Evolutionary conservation across 1,140 invertebrate species (phyloP).

Genomic region (Eufriesea mexicana): DNA sequence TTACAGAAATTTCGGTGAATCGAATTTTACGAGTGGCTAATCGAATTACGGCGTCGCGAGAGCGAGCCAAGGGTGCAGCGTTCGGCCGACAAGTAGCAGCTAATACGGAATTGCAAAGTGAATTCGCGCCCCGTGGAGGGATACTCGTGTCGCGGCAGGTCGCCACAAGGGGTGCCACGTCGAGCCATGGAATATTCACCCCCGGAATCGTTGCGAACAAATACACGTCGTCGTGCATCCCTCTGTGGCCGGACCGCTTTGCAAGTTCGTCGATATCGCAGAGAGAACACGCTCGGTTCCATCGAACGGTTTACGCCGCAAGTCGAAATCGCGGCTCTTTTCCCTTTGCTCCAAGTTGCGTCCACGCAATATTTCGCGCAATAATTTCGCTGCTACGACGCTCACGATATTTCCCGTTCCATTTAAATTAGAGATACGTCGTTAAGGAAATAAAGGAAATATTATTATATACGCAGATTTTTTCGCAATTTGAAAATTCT

Average conservation of each 20-base stretch:
- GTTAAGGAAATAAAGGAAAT: no score
- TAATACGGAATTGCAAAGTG: conserved; percentile 26
- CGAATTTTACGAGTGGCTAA: neutral
- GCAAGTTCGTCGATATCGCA: neutral
- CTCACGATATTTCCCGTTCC: no score
- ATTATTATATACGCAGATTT: no score
- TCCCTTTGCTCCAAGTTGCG: no score
- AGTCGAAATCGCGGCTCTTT: no score
- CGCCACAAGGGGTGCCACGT: neutral
- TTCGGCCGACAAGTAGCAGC: neutral
- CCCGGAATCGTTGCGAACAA: conserved; percentile 4
- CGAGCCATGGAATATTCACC: conserved; percentile 10
- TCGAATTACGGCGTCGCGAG: neutral
- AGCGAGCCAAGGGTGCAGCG: no score
- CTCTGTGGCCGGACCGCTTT: neutral
- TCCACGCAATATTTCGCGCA: no score
- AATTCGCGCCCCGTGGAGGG: neutral
- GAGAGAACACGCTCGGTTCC: neutral
- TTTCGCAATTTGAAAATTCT: no score
- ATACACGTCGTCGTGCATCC: neutral
- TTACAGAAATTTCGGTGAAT: neutral
- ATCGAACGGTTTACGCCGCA: no score
- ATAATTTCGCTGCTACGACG: no score
- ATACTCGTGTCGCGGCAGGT: conserved; percentile 16
- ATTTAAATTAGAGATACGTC: no score